These are phyloP conservation scores for Acanthopagrus latus DNA, from an alignment of 2,797 vertebrate genomes.

Conservation along the genomic window DNA sequence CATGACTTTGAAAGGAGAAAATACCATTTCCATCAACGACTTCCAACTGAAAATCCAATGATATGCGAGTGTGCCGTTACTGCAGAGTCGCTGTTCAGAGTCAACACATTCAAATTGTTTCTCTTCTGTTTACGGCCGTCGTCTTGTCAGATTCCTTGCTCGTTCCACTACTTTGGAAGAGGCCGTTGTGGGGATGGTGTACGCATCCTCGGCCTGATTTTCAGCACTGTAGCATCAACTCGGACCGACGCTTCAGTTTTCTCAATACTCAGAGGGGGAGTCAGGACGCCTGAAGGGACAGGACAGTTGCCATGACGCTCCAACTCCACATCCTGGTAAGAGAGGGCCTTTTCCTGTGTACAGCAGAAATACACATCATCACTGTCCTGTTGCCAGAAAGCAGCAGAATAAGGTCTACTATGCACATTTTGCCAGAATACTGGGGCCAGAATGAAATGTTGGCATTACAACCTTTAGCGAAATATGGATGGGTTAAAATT, in stretches of 20 bases:
- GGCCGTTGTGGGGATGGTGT: constrained; percentile 23
- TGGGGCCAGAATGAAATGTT: not conserved
- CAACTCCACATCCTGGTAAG: constrained; percentile 87
- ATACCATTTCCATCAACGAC: not conserved
- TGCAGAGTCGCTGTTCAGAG: constrained; percentile 10
- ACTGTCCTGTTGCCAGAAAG: not conserved
- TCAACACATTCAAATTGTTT: not conserved
- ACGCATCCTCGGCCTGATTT: constrained; percentile 62
- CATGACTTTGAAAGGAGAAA: constrained; percentile 1
- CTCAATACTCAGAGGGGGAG: constrained; percentile 94
- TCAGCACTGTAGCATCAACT: constrained; percentile 2
- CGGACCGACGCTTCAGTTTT: constrained; percentile 79
- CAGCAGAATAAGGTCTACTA: not conserved
- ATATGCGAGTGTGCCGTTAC: not conserved
- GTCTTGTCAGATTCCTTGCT: not conserved
- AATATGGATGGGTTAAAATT: too few species aligned
- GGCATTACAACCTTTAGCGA: too few species aligned
- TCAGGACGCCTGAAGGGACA: constrained; percentile 91
- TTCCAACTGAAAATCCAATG: not conserved
- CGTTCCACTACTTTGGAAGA: not conserved
- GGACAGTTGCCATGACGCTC: constrained; percentile 86
- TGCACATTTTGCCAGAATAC: not conserved
- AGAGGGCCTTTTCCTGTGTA: constrained; percentile 89
- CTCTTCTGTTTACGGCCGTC: not conserved
- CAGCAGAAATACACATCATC: constrained; percentile 2